Evolutionary conservation across 2,113 vertebrate species (phyloP).

Genomic region (Anser cygnoides): DNA sequence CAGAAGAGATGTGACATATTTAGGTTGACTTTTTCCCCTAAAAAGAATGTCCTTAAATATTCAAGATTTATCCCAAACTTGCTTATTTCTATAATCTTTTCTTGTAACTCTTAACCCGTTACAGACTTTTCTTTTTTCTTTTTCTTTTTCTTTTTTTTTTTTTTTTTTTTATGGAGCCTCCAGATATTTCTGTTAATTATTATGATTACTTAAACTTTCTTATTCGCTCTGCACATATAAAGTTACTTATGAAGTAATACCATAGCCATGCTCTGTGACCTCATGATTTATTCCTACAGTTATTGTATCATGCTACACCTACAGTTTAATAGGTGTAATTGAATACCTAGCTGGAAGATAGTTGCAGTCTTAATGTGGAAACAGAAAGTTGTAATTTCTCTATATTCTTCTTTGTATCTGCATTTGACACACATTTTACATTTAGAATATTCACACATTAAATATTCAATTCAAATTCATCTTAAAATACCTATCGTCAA

Average conservation of each 20-base stretch:
- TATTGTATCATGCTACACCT: neutral
- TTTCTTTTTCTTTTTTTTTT: too few relatives aligned
- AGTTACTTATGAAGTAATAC: neutral
- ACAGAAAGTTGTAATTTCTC: accelerated
- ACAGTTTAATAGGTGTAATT: neutral
- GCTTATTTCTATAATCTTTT: neutral
- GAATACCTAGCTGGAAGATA: neutral
- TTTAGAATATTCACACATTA: neutral
- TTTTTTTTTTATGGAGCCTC: neutral
- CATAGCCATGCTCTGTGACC: neutral
- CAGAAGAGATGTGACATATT: constrained; percentile 33
- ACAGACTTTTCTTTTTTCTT: neutral
- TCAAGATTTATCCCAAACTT: neutral
- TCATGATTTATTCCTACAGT: neutral
- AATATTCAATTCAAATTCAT: neutral
- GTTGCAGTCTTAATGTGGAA: neutral
- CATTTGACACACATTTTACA: neutral
- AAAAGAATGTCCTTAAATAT: neutral
- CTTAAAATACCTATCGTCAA: neutral
- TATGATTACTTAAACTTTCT: neutral
- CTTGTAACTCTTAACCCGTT: neutral
- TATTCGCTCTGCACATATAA: neutral
- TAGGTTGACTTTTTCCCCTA: constrained; percentile 24
- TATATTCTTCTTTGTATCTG: neutral
- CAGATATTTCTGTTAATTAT: neutral